Evolutionary conservation across 2,113 vertebrate species (phyloP), one percentile per base, ranked within the genome.

Genomic region (Struthio camelus): DNA sequence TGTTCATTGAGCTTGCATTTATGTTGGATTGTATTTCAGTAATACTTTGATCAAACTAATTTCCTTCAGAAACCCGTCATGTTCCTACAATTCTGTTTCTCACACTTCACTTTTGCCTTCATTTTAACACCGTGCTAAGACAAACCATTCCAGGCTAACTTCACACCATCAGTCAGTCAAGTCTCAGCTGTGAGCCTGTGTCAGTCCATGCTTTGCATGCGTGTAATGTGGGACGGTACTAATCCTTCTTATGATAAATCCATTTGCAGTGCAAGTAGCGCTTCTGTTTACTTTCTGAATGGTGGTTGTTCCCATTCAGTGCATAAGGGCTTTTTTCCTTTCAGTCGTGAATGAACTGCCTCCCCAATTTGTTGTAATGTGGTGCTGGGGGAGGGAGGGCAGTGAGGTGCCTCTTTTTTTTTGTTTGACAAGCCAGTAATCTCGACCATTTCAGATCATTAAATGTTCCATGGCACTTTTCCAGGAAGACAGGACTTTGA

Each of bases 401-500:
- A 10, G 22, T 78, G 71, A 87, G 86, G 42, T 81, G 30, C 75
- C 23, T 46, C n/a, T 6, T 54, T 88, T 95, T 91, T 91, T 69
- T 24, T 44, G n/a, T 65, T 66, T 89, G 65, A 92, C 1, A 0
- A 65, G 25, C n/a, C 54, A 83, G 50, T 93, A 86, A 53, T 64
- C 56, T 84, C 69, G 83, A 81, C 72, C 46, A 34, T 88, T 96
- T 91, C 40, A 46, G 22, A 46, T 80, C 73, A 17, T 76, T 90
- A 91, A 79, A 87, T 80, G 69, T 89, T 92, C 83, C 53, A 4
- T 82, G 84, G 53, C 44, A 13, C 36, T 72, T 87, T 90, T 86
- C 88, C 73, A 89, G 53, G 42, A 65, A 65, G 17, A 30, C 27
- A 76, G n/a, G 8, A 24, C 82, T 14, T 78, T 56, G 54, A 86